Evolutionary conservation across 2,797 vertebrate genomes (phyloP).

Genomic region (Capromys pilorides): DNA sequence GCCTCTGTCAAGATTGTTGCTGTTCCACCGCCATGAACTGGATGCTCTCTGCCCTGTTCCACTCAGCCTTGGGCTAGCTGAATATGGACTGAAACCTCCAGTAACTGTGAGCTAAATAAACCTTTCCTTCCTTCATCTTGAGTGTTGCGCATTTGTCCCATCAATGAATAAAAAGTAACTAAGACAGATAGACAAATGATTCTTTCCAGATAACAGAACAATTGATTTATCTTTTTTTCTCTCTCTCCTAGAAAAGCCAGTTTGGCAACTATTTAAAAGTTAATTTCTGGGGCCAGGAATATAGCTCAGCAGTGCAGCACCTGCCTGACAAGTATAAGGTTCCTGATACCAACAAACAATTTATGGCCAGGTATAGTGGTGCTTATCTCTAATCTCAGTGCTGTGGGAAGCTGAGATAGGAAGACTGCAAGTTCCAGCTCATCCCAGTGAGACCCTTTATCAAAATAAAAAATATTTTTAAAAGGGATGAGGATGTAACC

Average conservation of each 20-base stretch:
- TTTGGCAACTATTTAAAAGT: slow-evolving; percentile 18
- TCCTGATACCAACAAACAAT: background rate
- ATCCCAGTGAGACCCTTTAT: background rate
- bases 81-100: too few relatives aligned
- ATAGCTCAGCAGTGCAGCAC: too few relatives aligned
- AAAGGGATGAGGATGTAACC: background rate
- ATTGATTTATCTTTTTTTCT: background rate
- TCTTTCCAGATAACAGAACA: background rate
- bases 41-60: too few relatives aligned
- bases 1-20: too few relatives aligned
- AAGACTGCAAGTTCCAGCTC: background rate
- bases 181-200: background rate
- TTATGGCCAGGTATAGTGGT: background rate
- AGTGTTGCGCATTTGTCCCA: too few relatives aligned
- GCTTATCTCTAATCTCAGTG: background rate
- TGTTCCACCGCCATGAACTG: too few relatives aligned
- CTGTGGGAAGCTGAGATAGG: background rate
- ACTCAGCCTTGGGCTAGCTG: too few relatives aligned
- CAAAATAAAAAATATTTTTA: background rate
- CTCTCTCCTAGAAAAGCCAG: background rate
- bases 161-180: too few relatives aligned
- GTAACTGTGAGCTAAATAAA: too few relatives aligned
- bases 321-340: too few relatives aligned
- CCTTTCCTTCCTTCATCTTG: too few relatives aligned
- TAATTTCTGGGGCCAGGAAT: background rate